Conservation (phyloP, 2,888 invertebrate species). For the Rotaria macrura region DNA sequence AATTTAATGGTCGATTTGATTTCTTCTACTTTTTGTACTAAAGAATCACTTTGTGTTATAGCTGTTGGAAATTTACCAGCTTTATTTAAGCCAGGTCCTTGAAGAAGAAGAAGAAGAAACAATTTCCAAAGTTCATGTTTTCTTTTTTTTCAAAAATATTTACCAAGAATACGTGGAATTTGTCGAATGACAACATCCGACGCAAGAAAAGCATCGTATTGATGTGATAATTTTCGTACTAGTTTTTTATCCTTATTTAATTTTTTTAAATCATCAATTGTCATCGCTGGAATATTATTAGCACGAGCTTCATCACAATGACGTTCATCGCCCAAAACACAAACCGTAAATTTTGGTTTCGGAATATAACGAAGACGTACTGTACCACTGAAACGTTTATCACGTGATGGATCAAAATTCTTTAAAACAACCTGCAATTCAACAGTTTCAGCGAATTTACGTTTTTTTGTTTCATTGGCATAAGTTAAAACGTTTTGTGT, state of each 20-base stretch:
- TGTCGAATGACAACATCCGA: conserved; percentile 89
- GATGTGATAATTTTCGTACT: conserved; percentile 88
- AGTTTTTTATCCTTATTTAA: conserved; percentile 98
- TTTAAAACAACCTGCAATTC: conserved; percentile 97
- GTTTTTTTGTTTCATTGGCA: conserved; percentile 55
- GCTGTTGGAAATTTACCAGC: conserved; percentile 99
- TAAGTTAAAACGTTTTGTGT: not conserved
- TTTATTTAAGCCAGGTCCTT: conserved; percentile 94
- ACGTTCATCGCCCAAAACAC: conserved; percentile 93
- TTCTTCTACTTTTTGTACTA: conserved; percentile 90
- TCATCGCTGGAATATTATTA: conserved; percentile 83
- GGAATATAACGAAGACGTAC: conserved; percentile 98
- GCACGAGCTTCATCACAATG: conserved; percentile 96
- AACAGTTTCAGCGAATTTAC: conserved; percentile 88
- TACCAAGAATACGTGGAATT: conserved; percentile 57
- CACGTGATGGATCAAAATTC: conserved; percentile 99
- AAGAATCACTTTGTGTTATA: conserved; percentile 87
- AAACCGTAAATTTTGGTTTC: conserved; percentile 94
- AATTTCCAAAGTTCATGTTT: too few species aligned
- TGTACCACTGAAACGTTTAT: conserved; percentile 99
- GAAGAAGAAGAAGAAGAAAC: not conserved
- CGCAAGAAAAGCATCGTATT: conserved; percentile 94
- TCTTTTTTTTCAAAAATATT: conserved; percentile 60
- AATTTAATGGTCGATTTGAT: conserved; percentile 98
- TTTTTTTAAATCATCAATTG: conserved; percentile 94